Percentiles rank a stretch among this genome's conserved stretches.
These are phyloP conservation scores for Zoanthus sansibaricus DNA, from an alignment of 92 coral and sea anemone species.

Conservation along the genomic window DNA sequence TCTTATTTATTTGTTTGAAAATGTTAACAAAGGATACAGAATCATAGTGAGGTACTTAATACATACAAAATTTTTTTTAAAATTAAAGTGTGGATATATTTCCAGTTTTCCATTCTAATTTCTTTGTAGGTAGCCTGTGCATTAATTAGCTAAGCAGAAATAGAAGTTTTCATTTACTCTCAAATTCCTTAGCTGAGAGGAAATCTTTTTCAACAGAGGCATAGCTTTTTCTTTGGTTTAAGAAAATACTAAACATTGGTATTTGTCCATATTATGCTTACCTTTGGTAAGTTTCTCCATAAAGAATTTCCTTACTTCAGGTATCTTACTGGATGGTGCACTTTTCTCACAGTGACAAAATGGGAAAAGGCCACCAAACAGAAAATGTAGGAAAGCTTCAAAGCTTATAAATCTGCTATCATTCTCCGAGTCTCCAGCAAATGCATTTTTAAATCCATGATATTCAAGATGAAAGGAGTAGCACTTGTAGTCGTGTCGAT, in stretches of 20 bases:
- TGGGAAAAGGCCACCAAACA: slow-evolving; percentile 39
- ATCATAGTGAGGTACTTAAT: too few relatives aligned
- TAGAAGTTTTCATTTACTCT: too few relatives aligned
- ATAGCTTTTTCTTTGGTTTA: too few relatives aligned
- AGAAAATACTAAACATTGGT: too few relatives aligned
- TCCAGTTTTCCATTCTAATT: too few relatives aligned
- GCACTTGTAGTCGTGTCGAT: slow-evolving; percentile 30
- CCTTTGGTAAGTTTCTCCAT: slow-evolving; percentile 42
- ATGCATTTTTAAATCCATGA: slow-evolving; percentile 43
- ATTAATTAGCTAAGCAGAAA: too few relatives aligned
- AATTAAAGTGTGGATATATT: too few relatives aligned
- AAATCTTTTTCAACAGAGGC: too few relatives aligned
- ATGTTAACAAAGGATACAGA: too few relatives aligned
- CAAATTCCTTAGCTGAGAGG: too few relatives aligned
- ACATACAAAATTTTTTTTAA: too few relatives aligned
- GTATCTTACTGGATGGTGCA: slow-evolving; percentile 32
- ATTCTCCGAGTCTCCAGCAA: slow-evolving; percentile 25
- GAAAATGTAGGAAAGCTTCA: slow-evolving; percentile 38
- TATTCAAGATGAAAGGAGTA: slow-evolving; percentile 45
- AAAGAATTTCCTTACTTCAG: slow-evolving; percentile 45
- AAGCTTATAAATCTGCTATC: slow-evolving; percentile 27
- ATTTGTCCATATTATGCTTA: background rate
- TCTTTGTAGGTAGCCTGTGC: too few relatives aligned
- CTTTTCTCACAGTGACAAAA: slow-evolving; percentile 38
- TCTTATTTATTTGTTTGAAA: background rate